Base-by-base conservation (phyloP, 92 coral and sea anemone species). In the Umimayanthus kanabou region DNA sequence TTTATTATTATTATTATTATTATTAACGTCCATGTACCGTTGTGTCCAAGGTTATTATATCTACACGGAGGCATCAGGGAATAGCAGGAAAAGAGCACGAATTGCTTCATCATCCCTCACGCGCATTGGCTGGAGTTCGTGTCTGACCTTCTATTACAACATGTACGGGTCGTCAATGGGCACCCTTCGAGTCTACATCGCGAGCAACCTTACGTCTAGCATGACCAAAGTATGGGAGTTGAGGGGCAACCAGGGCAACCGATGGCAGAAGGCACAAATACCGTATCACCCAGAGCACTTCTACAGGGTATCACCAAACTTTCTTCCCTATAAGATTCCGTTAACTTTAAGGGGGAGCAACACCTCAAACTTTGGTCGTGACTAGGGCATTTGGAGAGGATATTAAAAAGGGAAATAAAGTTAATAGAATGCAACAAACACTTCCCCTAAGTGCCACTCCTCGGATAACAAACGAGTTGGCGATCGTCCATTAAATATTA, bases 211-310 rank as follows among this genome's bases (percentile, higher is more conserved):
- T 47, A 47, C 50, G 50, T 7, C 1, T 8, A 25, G 10, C 73
- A 69, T 16, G 9, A 79, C 18, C 67, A 79, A 79, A 79, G 69
- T 79, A 26, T 79, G 82, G 82, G 82, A 79, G 13, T 29, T 79
- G n/a, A 79, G 4, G 1, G 67, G 82, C 1, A 47, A 79, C 66
- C 82, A 79, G 82, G 82, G 82, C 23, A 50, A 79, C 10, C 40
- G 65, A n/a, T 79, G 82, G 82, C 69, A 57, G 69, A 79, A 15
- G n/a, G 82, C 82, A 79, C 82, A 79, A 57, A 79, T 79, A 53
- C 82, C 82, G 9, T 79, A 79, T 23, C 40, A 5, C 0, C 67
- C 82, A 16, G 2, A 13, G 42, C 33, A 33, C 5, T 49, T 22
- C 2, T 79, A 79, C 82, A 79, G 22, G 82, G 82, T 79, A 79